Base-by-base conservation (phyloP, 35 echinoderm and acorn worm genomes). In the Amphiura filiformis region DNA sequence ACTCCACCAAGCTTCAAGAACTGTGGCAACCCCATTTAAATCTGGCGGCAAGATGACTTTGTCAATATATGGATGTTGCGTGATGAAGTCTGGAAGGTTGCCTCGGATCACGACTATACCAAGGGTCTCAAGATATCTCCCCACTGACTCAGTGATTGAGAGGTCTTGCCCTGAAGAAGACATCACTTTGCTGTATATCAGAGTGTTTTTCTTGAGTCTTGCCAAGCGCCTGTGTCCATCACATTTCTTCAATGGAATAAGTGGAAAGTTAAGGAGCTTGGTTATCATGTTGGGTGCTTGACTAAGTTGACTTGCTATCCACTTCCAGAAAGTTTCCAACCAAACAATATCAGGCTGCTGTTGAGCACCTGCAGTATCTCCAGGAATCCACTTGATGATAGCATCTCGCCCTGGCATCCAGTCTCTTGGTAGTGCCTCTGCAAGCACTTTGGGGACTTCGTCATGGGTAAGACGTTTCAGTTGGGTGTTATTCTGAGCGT, bases 101-200 rank as follows among this genome's bases (percentile, higher is more conserved):
- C 65, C 33, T n/a, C 57, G 44, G 1, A 85, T 18, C 22, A 85
- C 83, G 65, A 85, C 37, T 65, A 65, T 32, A 22, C 83, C 83
- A 36, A 65, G n/a, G 17, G 49, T 35, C 35, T 85, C 56, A 13
- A 85, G 83, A 37, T 65, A 85, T 34, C 7, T 44, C 32, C 83
- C 64, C 49, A 56, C 37, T 65, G 35, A 20, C 34, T 85, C 83
- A 34, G 83, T 36, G 4, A 85, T 56, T 38, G 35, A 39, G 17
- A 38, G 15, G 17, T 34, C 4, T 32, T 32, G 77, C 77, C 38
- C 33, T 35, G 26, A 32, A 47, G 17, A 4, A 17, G 4, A 9
- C 4, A 13, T 26, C 40, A 49, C 20, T 33, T 49, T 44, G 3
- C 26, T 5, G 34, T 36, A 79, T 79, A 79, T 79, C 15, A 79